phyloP scores from a whole-genome alignment of 2,888 invertebrate genomes.

The Apodemia duryi region DNA sequence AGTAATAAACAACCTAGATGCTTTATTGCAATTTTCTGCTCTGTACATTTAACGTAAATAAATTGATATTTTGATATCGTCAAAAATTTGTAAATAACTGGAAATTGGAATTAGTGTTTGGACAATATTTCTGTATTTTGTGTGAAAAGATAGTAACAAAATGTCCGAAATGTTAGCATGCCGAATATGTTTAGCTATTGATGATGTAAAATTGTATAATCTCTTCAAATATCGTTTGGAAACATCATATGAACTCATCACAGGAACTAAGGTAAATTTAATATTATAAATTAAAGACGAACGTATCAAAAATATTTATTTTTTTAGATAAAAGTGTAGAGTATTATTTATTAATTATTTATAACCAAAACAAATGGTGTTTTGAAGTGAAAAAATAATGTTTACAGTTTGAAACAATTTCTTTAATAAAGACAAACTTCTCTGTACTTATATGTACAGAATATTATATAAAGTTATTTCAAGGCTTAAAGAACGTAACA shows the following conservation, averaged over 20 bases:
- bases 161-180: conserved; percentile 41
- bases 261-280: conserved; percentile 44
- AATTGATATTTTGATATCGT: not conserved
- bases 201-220: conserved; percentile 47
- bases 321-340: too few species aligned
- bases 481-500: too few species aligned
- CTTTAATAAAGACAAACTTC: too few species aligned
- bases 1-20: not conserved
- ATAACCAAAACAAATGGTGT: too few species aligned
- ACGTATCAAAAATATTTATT: too few species aligned
- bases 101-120: not conserved
- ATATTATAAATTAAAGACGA: not conserved
- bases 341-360: too few species aligned
- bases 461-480: too few species aligned
- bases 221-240: conserved; percentile 44
- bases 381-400: too few species aligned
- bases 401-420: too few species aligned
- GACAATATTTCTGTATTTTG: not conserved
- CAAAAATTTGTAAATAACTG: not conserved
- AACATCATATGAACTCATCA: conserved; percentile 45
- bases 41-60: not conserved
- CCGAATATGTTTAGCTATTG: conserved; percentile 53
- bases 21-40: not conserved
- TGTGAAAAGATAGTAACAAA: conserved; percentile 2
- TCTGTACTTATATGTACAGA: too few species aligned